Base-by-base conservation (phyloP, 2,888 invertebrate species). In the Scaeva pyrastri region DNA sequence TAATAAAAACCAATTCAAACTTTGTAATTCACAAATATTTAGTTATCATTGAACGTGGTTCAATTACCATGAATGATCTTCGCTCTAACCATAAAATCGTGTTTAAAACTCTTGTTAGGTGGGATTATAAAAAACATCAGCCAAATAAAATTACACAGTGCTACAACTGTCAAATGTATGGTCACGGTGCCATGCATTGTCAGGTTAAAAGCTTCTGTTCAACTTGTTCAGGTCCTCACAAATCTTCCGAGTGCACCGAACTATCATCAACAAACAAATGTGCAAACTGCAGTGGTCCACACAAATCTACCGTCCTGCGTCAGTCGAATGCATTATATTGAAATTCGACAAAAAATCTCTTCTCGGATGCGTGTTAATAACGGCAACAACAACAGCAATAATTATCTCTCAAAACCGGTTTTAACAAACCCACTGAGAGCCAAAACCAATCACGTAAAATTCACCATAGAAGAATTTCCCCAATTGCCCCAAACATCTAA, bases 61-160 rank as follows among this genome's bases (percentile, higher is more conserved):
- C 64, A 45, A 48, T 64, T 31, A 48, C 23, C 21, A 43, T 64
- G 45, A 41, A 19, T n/a, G 48, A 64, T 19, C 43, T 62, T n/a
- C 62, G 62, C 14, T 21, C 62, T 11, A 43, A 62, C 8, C 14
- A 62, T 23, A 64, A 26, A 64, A 64, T 16, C 23, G 7, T 64
- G n/a, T 45, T 64, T 12, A 4, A 7, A n/a, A n/a, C n/a, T n/a
- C n/a, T n/a, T n/a, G n/a, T n/a, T n/a, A n/a, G n/a, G n/a, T n/a
- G n/a, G n/a, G n/a, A n/a, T n/a, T n/a, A n/a, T n/a, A n/a, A n/a
- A n/a, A n/a, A n/a, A n/a, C n/a, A n/a, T n/a, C n/a, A n/a, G n/a
- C n/a, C n/a, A n/a, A n/a, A n/a, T n/a, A n/a, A n/a, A n/a, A n/a
- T n/a, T n/a, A n/a, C n/a, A n/a, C n/a, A n/a, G n/a, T n/a, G n/a